These are phyloP conservation scores for Myrmecobius fasciatus DNA, from an alignment of 2,113 vertebrate genomes.

Conservation along the genomic window DNA sequence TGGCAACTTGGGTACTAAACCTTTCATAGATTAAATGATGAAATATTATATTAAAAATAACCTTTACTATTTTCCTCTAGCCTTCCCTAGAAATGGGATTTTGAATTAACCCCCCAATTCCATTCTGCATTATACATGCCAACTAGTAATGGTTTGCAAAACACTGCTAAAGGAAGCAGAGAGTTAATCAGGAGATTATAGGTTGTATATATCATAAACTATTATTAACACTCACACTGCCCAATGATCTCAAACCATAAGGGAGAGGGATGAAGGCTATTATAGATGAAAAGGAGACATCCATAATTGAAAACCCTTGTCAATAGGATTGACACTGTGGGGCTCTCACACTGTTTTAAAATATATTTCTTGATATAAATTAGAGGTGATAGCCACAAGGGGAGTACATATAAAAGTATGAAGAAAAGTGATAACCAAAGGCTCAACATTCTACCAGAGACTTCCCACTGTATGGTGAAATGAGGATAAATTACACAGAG, in stretches of 20 bases:
- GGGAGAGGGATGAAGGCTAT: neutral
- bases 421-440: neutral
- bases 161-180: neutral
- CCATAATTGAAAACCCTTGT: neutral
- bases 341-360: neutral
- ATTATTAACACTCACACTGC: neutral
- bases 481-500: neutral
- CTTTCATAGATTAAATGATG: neutral
- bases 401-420: neutral
- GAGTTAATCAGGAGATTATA: neutral
- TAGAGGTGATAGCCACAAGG: neutral
- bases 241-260: neutral
- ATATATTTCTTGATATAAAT: neutral
- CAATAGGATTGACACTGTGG: neutral
- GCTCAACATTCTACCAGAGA: neutral
- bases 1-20: constrained; percentile 24
- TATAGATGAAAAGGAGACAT: neutral
- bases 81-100: neutral
- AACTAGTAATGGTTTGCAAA: neutral
- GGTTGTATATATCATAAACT: neutral
- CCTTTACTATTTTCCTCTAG: neutral
- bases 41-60: constrained; percentile 3
- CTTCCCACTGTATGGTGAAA: neutral
- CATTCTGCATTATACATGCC: fast-evolving
- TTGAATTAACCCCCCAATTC: neutral